Base-by-base conservation (phyloP, 2,888 invertebrate species). In the Busseola fusca region DNA sequence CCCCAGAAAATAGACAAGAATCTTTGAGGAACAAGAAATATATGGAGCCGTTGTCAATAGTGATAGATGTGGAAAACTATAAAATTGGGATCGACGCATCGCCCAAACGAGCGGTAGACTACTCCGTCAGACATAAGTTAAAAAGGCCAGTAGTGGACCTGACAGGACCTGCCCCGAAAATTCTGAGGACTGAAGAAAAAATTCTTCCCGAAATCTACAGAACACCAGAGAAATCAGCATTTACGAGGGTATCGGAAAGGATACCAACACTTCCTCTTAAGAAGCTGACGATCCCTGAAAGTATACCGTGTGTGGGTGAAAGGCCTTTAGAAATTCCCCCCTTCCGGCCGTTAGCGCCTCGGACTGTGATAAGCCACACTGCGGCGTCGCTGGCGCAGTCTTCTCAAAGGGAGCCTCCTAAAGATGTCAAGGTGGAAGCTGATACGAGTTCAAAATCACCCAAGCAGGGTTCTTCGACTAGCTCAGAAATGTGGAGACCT, bases 21-120 rank as follows among this genome's bases (percentile, higher is more conserved):
- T 84, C 90, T 18, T 74, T 92, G 42, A 89, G 91, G 70, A 90
- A 88, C 65, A 94, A 93, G 72, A 94, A 93, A 74, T 90, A 90
- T 12, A 95, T 94, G 94, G 95, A 95, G 79, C 95, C 95, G 0
- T 76, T 95, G 34, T 95, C 95, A 0, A 95, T 95, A 78, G 93
- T 95, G 0, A 95, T 95, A 68, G 95, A 95, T 69, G 95, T 95
- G 2, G 95, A 96, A 77, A 95, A 95, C 76, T 95, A 95, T 77
- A 95, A 95, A 82, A 95, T 95, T 54, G 95, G 94, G 0, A 95
- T 94, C 34, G 95, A 95, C 63, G 94, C 95, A 4, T 95, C 96
- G 0, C 95, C 96, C 0, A 96, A 95, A 87, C 86, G 95, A 69
- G 94, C 95, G 0, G 93, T 96, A 0, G 96, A 96, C 82, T 96